phyloP scores from a whole-genome alignment of 2,797 vertebrate species.

The Sebastes iracundus region DNA sequence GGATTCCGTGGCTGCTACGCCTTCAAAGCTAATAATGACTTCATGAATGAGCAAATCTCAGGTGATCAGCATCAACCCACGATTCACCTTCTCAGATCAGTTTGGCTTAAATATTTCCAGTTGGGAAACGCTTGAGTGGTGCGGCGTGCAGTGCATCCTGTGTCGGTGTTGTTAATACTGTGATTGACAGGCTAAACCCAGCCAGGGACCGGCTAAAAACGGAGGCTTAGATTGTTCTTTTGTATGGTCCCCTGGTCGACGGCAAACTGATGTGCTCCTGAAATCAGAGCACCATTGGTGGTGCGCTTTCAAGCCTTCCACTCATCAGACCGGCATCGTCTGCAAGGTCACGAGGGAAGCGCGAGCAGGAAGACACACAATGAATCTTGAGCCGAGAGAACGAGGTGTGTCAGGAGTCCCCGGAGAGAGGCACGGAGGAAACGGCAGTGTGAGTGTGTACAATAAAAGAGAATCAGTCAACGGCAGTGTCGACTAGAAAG shows the following conservation, averaged over 20 bases:
- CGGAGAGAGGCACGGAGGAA: not conserved
- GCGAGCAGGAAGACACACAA: not conserved
- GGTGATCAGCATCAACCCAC: conserved; percentile 28
- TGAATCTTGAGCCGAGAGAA: conserved; percentile 31
- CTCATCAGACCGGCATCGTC: conserved; percentile 34
- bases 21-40: conserved; percentile 37
- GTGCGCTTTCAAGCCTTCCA: conserved; percentile 6
- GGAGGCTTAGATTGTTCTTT: conserved; percentile 42
- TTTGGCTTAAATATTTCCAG: conserved; percentile 9
- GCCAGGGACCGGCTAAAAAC: conserved; percentile 35
- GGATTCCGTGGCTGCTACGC: conserved; percentile 19
- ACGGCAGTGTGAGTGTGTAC: not conserved
- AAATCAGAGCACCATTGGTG: conserved; percentile 50
- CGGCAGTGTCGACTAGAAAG: not conserved
- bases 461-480: conserved; percentile 4
- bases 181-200: conserved; percentile 36
- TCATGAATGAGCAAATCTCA: conserved; percentile 33
- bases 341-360: not conserved
- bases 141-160: not conserved
- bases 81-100: conserved; percentile 7
- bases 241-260: conserved; percentile 33
- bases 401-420: conserved; percentile 19
- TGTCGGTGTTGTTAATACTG: not conserved
- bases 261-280: conserved; percentile 44
- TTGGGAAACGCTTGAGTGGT: not conserved